Base-by-base conservation (phyloP, 2,113 vertebrate species). In the Saccopteryx leptura region DNA sequence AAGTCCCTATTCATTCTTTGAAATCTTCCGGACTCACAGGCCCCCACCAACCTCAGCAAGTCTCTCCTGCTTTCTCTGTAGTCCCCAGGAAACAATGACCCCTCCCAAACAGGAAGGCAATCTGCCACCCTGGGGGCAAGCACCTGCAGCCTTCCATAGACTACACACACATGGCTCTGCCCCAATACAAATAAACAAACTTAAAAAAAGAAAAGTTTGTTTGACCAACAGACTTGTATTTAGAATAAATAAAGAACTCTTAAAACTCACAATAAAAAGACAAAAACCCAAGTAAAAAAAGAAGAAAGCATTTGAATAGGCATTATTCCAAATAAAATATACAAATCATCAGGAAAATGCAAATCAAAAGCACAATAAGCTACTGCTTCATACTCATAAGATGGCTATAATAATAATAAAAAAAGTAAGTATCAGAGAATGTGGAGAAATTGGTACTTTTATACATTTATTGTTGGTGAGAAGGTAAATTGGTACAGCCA, bases 251-350 rank as follows among this genome's bases (percentile, higher is more conserved):
- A 52, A 91, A 79, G 50, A 46, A 52, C 17, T 84, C n/a, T 60
- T 87, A 60, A 18, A 82, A 93, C 8, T 71, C 58, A 52, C 6
- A 21, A 74, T 74, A 61, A 90, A 92, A 80, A 65, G 46, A 39
- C 4, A 91, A n/a, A 69, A 69, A 65, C 80, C 31, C n/a, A 48
- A 84, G 46, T 63, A 9, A 88, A 89, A 94, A 94, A 85, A 6
- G 61, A 26, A 71, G 28, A 85, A 65, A 61, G 26, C 19, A 19
- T 85, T 46, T 63, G 54, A 86, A 33, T 60, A 85, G 39, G 18
- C 56, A 71, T 71, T 86, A 86, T 54, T 87, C 87, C 71, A 78
- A 65, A 78, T 13, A 87, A 90, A 90, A 56, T 48, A 74, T 61
- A 39, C 39, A 39, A 39, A 39, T 39, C 39, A 39, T 39, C 39